Evolutionary conservation across 2,888 invertebrate species (phyloP).

Genomic region (Diaperis boleti): DNA sequence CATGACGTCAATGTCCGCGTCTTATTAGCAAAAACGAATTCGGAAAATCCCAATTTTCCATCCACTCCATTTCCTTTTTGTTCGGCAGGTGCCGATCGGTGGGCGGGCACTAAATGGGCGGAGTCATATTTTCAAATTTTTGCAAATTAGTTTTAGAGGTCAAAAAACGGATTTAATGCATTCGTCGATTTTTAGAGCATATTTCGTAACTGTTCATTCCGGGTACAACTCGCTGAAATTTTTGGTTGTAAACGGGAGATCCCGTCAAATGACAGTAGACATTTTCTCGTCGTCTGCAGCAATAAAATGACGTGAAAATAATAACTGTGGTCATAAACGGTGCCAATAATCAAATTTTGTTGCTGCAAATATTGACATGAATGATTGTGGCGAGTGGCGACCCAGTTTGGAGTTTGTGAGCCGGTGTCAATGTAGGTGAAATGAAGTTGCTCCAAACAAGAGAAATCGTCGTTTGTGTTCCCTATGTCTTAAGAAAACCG

Average conservation of each 20-base stretch:
- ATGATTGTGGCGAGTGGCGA: constrained; percentile 36
- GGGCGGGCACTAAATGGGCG: neutral
- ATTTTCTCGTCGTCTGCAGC: neutral
- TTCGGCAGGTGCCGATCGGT: constrained; percentile 3
- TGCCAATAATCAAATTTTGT: constrained; percentile 10
- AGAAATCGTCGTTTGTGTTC: constrained; percentile 42
- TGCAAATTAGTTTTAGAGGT: constrained; percentile 2
- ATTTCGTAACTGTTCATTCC: constrained; percentile 17
- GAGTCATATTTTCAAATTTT: constrained; percentile 3
- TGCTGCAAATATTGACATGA: constrained; percentile 24
- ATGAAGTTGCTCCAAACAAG: constrained; percentile 46
- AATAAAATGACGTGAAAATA: constrained; percentile 5
- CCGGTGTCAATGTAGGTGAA: constrained; percentile 47
- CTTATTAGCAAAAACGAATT: constrained; percentile 8
- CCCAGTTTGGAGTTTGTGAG: constrained; percentile 42
- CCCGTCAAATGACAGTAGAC: constrained; percentile 1
- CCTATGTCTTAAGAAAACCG: constrained; percentile 26
- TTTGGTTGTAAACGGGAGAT: constrained; percentile 5
- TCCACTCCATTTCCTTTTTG: constrained; percentile 12
- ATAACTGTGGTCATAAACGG: neutral
- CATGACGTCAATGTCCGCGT: constrained; percentile 23
- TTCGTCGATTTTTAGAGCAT: neutral
- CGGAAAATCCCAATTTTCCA: constrained; percentile 5
- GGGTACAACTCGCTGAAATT: neutral
- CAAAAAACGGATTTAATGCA: neutral